Percentiles rank a stretch among this genome's conserved stretches.
phyloP scores from a whole-genome alignment of 2,797 vertebrate species.

The Alca torda region DNA sequence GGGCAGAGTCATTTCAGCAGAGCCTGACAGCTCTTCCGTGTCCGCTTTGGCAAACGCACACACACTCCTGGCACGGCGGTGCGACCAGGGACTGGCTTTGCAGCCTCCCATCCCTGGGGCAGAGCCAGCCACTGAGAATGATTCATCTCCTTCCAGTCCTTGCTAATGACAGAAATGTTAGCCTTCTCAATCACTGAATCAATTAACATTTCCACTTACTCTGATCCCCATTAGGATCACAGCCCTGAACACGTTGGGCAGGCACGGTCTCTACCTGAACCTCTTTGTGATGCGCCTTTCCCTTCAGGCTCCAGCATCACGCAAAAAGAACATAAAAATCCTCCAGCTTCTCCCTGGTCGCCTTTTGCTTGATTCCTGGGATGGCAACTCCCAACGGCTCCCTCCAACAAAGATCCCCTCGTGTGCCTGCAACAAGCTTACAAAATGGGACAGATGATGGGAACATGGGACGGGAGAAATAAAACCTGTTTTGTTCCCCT shows the following conservation, averaged over 20 bases:
- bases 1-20: background rate
- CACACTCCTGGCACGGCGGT: fast-evolving
- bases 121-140: background rate
- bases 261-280: background rate
- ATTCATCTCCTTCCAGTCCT: background rate
- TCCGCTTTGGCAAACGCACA: background rate
- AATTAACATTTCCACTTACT: background rate
- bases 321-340: background rate
- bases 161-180: background rate
- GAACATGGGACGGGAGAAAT: background rate
- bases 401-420: background rate
- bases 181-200: background rate
- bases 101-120: background rate
- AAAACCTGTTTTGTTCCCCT: background rate
- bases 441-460: background rate
- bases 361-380: background rate
- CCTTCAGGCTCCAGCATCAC: background rate
- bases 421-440: background rate
- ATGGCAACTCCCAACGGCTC: background rate
- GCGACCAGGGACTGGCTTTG: background rate
- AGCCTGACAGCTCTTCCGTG: background rate
- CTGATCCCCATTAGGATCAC: background rate
- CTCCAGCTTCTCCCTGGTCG: background rate
- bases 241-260: background rate
- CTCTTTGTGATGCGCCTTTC: background rate